phyloP scores from a whole-genome alignment of 2,113 vertebrate species.

The Donacobius atricapilla region DNA sequence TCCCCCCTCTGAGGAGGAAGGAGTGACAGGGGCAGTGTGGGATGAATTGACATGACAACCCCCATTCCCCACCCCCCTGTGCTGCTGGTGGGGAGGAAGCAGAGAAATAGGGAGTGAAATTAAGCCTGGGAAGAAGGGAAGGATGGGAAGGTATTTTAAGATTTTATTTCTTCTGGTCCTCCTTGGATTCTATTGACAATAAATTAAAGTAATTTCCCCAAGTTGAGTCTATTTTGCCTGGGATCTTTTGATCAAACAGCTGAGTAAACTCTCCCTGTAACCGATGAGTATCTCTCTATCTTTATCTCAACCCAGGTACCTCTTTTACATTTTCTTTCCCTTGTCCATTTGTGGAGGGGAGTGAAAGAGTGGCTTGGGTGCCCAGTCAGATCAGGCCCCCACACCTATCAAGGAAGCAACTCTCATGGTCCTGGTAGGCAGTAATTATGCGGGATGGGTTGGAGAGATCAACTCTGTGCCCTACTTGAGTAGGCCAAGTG shows the following conservation, averaged over 20 bases:
- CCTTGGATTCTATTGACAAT: neutral
- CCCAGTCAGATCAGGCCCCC: neutral
- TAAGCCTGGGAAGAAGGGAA: neutral
- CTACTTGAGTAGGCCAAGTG: neutral
- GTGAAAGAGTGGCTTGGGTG: neutral
- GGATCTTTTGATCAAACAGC: neutral
- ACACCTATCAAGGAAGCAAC: neutral
- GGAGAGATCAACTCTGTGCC: neutral
- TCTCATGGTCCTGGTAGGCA: fast-evolving
- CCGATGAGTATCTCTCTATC: neutral
- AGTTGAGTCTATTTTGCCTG: fast-evolving
- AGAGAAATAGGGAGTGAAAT: neutral
- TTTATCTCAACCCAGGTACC: fast-evolving
- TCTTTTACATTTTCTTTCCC: neutral
- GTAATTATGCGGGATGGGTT: neutral
- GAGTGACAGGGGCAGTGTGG: neutral
- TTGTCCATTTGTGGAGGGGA: neutral
- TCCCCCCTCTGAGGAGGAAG: neutral
- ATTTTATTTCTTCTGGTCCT: neutral
- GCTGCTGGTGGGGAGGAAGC: fast-evolving
- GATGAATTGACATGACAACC: neutral
- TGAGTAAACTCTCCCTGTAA: neutral
- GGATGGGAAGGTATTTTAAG: neutral
- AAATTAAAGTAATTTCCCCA: neutral
- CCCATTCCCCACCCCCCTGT: neutral